phyloP scores from a whole-genome alignment of 2,888 invertebrate genomes.

The Caenorhabditis angaria region DNA sequence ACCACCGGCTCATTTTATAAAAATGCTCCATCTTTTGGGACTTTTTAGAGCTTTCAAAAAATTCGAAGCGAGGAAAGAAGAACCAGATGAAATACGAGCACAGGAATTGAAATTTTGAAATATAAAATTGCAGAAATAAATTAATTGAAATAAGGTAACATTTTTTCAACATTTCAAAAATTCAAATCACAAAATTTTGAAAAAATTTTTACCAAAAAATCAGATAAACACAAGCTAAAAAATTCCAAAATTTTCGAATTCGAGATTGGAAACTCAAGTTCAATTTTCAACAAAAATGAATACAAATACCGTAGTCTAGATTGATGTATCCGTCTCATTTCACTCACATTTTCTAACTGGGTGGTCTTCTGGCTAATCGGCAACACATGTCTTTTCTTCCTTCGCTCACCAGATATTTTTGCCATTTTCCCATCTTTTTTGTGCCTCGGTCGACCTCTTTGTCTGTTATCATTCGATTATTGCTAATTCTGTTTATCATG shows the following conservation, averaged over 20 bases:
- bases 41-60: slow-evolving; percentile 24
- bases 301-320: too few species aligned
- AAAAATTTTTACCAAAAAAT: too few species aligned
- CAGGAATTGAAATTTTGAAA: not conserved
- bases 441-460: not conserved
- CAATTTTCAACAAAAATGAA: too few species aligned
- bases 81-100: slow-evolving; percentile 5
- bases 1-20: slow-evolving; percentile 55
- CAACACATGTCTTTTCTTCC: not conserved
- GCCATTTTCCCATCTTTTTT: not conserved
- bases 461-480: too few species aligned
- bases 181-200: too few species aligned
- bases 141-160: slow-evolving; percentile 17
- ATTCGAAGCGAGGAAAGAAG: slow-evolving; percentile 8
- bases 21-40: slow-evolving; percentile 50
- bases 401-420: not conserved
- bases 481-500: not conserved
- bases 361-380: not conserved
- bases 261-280: too few species aligned
- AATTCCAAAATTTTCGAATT: too few species aligned
- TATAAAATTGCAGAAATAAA: not conserved
- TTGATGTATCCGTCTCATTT: not conserved
- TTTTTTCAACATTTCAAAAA: too few species aligned
- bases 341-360: not conserved
- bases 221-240: too few species aligned